Evolutionary conservation across 2,888 invertebrate species (phyloP).

Genomic region (Incurvaria masculella): DNA sequence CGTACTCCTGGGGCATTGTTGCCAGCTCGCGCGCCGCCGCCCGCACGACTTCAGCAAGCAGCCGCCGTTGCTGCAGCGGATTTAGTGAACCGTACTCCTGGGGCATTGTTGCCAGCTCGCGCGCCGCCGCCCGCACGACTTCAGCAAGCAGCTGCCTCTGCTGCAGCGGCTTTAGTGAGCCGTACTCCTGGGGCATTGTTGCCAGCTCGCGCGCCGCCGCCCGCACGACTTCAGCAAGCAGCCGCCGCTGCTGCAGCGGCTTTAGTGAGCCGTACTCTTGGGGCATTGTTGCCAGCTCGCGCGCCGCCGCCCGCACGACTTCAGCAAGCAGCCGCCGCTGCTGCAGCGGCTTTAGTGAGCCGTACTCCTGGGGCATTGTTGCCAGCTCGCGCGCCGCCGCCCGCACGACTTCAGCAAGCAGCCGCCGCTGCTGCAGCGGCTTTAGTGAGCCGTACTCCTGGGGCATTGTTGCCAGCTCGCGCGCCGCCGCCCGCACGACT

Average conservation of each 20-base stretch:
- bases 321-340: not conserved
- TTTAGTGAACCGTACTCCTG: not conserved
- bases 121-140: not conserved
- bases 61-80: not conserved
- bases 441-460: slow-evolving; percentile 29
- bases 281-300: slow-evolving; percentile 33
- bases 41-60: slow-evolving; percentile 30
- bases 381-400: slow-evolving; percentile 21
- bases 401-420: not conserved
- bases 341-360: not conserved
- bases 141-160: slow-evolving; percentile 2
- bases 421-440: not conserved
- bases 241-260: not conserved
- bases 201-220: slow-evolving; percentile 38
- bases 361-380: slow-evolving; percentile 58
- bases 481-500: slow-evolving; percentile 34
- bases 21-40: slow-evolving; percentile 38
- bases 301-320: not conserved
- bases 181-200: slow-evolving; percentile 62
- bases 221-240: slow-evolving; percentile 30
- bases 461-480: slow-evolving; percentile 60
- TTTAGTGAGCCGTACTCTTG: slow-evolving; percentile 31
- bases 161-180: not conserved
- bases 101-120: slow-evolving; percentile 33
- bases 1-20: slow-evolving; percentile 66